Base-by-base conservation (phyloP, 2,797 vertebrate genomes). In the Rallus crepitans region DNA sequence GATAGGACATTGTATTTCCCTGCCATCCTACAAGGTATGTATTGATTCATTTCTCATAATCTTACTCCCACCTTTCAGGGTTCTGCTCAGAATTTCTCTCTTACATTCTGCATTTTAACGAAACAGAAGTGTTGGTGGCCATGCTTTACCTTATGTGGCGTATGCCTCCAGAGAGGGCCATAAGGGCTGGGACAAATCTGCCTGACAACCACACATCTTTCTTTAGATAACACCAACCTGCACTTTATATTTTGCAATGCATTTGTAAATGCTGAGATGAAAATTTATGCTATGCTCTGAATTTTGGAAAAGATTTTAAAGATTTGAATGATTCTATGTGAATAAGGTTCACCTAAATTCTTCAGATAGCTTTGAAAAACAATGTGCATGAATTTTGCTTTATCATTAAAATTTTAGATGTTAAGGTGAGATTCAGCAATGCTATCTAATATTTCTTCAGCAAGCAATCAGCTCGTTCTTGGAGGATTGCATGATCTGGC, bases 381-480 rank as follows among this genome's bases (percentile, higher is more conserved):
- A 11, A 5, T 15, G 5, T 55, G 15, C 16, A 16, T 72, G n/a
- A 82, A 78, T 48, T 15, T 30, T 53, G 2, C 28, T 69, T 5
- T 71, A 84, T 70, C 40, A 72, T 37, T 81, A 69, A 55, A 66
- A 68, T 39, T 82, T 90, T 89, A 75, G 76, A 71, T 48, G 7
- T 50, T 82, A 60, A 69, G n/a, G 27, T 15, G 2, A 2, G 56
- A 57, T 80, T 76, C 69, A 87, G 42, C 24, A 73, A 25, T 48
- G 30, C 30, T 61, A 23, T 70, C 39, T 86, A 72, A 52, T 50
- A n/a, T 60, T 52, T 63, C 56, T 70, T 94, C 76, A 95, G n/a
- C 60, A 81, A 89, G 47, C 25, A 68, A 71, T 82, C 45, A 85
- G 12, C 18, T 75, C 27, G 11, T 60, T 82, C 72, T 81, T 89